These are phyloP conservation scores for Brachyrhaphis roseni DNA, from an alignment of 2,797 vertebrate species.

Conservation along the genomic window DNA sequence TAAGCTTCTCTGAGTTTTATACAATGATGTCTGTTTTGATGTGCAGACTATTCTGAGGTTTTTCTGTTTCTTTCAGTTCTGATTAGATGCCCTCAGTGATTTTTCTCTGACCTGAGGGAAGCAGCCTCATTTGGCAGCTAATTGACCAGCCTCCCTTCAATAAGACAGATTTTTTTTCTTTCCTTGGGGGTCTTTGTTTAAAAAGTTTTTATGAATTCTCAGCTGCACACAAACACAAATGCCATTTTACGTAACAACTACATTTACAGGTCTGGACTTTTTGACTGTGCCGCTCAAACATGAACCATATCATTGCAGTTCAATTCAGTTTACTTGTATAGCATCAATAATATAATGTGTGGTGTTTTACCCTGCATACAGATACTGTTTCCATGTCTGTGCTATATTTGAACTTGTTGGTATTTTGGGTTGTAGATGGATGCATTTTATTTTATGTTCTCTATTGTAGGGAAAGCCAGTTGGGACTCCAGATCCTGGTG, in stretches of 20 bases:
- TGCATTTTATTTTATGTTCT: constrained; percentile 6
- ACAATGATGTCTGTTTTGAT: not conserved
- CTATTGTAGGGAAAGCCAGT: constrained; percentile 92
- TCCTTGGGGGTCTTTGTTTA: not conserved
- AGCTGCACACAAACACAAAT: not conserved
- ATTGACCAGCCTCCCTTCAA: not conserved
- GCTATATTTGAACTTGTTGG: not conserved
- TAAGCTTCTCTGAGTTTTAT: not conserved
- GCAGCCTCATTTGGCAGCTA: not conserved
- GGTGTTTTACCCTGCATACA: not conserved
- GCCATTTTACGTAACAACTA: not conserved
- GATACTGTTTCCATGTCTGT: not conserved
- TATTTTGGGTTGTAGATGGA: constrained; percentile 5
- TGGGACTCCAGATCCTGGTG: constrained; percentile 93
- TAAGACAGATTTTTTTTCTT: not conserved
- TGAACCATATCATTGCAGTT: not conserved
- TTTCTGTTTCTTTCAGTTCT: not conserved
- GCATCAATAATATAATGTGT: not conserved
- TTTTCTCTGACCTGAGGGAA: constrained; percentile 3
- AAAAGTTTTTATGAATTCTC: not conserved
- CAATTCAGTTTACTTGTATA: too few relatives aligned
- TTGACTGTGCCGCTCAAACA: not conserved
- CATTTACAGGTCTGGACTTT: not conserved
- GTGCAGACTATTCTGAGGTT: not conserved
- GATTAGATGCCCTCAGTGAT: not conserved